These are phyloP conservation scores for Nerophis ophidion DNA, from an alignment of 2,113 vertebrate species.

Conservation along the genomic window DNA sequence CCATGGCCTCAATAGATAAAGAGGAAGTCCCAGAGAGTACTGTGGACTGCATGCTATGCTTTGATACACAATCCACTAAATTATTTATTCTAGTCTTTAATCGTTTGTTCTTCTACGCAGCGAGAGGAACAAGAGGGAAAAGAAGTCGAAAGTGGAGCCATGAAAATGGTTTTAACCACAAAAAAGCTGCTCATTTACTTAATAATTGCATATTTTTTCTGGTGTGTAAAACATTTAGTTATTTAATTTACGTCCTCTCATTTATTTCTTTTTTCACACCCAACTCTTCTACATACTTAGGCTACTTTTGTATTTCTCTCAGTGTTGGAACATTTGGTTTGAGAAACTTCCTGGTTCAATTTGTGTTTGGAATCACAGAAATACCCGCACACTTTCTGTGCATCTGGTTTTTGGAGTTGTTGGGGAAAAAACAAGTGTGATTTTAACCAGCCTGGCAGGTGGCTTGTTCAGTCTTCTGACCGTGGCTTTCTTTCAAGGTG, in stretches of 20 bases:
- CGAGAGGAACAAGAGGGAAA: slow-evolving; percentile 13
- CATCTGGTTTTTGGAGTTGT: no score
- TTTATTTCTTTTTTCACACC: neutral
- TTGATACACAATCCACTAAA: no score
- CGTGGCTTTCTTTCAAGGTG: no score
- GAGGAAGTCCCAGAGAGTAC: no score
- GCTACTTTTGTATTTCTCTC: slow-evolving; percentile 46
- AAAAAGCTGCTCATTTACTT: slow-evolving; percentile 48
- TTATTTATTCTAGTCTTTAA: no score
- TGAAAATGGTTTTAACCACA: slow-evolving; percentile 43
- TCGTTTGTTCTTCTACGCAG: neutral
- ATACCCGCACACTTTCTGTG: no score
- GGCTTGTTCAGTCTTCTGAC: no score
- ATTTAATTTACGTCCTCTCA: neutral
- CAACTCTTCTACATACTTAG: slow-evolving; percentile 58
- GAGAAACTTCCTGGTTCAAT: slow-evolving; percentile 43
- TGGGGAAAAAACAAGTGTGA: no score
- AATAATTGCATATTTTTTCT: slow-evolving; percentile 39
- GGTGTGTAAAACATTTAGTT: slow-evolving; percentile 30
- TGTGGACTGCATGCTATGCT: no score
- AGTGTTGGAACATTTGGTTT: slow-evolving; percentile 49
- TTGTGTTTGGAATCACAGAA: slow-evolving; percentile 47
- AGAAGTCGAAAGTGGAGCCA: slow-evolving; percentile 22
- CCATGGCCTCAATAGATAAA: no score
- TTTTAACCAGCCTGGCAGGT: no score